These are phyloP conservation scores for Puntigrus tetrazona DNA, from an alignment of 2,113 vertebrate species.

Conservation along the genomic window DNA sequence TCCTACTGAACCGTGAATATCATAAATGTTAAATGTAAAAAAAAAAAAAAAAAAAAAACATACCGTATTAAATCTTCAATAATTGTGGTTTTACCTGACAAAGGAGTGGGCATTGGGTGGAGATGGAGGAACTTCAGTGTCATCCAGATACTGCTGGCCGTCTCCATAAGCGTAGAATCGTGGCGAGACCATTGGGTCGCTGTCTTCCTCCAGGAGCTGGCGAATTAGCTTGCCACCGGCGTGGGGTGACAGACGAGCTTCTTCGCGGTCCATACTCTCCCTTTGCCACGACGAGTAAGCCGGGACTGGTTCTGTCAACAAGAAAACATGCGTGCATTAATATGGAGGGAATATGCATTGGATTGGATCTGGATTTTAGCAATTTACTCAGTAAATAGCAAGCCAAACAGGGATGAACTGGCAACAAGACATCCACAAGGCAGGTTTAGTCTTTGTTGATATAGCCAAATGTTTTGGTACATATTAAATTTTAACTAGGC, in stretches of 20 bases:
- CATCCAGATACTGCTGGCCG: conserved; percentile 91
- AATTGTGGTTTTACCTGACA: conserved; percentile 79
- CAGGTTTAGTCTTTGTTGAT: neutral
- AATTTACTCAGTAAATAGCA: neutral
- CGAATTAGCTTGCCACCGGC: conserved; percentile 86
- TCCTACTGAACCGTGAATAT: conserved; percentile 72
- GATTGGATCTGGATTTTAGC: neutral
- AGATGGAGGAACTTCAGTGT: conserved; percentile 95
- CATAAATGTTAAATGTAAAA: too few relatives aligned
- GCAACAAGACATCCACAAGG: neutral
- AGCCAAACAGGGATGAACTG: neutral
- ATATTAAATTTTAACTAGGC: conserved; percentile 10
- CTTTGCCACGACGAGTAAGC: conserved; percentile 85
- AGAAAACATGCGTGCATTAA: conserved; percentile 4
- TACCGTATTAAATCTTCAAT: neutral
- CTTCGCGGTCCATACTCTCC: conserved; percentile 82
- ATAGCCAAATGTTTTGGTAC: neutral
- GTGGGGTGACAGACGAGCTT: conserved; percentile 88
- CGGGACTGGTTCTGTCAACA: conserved; percentile 83
- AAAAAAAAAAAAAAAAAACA: too few relatives aligned
- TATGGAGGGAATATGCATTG: neutral
- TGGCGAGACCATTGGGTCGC: conserved; percentile 93
- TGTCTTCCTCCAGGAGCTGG: conserved; percentile 90
- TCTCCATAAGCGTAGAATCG: conserved; percentile 93
- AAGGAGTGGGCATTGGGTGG: conserved; percentile 96